A percentile compares a stretch with the other conserved stretches of the same genome.
These are phyloP conservation scores for Meloidogyne floridensis DNA, from an alignment of 1,140 invertebrate genomes.

Conservation along the genomic window DNA sequence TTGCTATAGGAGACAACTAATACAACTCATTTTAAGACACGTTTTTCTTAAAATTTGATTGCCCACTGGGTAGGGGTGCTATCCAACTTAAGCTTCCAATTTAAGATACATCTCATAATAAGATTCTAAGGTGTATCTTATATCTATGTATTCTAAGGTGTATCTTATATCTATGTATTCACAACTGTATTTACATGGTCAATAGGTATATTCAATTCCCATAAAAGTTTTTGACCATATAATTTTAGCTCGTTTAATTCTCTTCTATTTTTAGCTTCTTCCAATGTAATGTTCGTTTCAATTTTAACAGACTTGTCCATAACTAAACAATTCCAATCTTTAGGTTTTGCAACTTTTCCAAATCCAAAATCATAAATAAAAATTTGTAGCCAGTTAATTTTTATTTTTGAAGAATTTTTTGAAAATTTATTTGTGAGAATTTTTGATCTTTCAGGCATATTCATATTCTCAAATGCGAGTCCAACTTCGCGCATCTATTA, in stretches of 20 bases:
- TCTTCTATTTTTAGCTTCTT: conserved; percentile 5
- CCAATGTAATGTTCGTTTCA: background rate
- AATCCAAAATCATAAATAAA: conserved; percentile 57
- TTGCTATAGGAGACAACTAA: no score
- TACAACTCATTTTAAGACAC: no score
- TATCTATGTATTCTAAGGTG: no score
- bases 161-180: no score
- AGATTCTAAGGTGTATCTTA: no score
- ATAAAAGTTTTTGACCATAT: conserved; percentile 44
- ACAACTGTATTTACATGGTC: conserved; percentile 31
- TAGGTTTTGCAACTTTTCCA: conserved; percentile 39
- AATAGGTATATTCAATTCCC: conserved; percentile 51
- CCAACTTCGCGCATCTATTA: conserved; percentile 54
- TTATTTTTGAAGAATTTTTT: conserved; percentile 18
- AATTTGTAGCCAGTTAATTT: conserved; percentile 55
- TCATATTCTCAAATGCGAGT: conserved; percentile 32
- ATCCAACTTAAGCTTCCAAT: no score
- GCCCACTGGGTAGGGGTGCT: no score
- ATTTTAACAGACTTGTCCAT: conserved; percentile 34
- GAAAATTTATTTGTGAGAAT: background rate
- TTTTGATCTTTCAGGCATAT: background rate
- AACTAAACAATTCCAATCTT: conserved; percentile 43
- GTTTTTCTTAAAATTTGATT: no score
- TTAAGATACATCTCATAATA: no score
- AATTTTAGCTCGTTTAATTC: conserved; percentile 8